Conservation (phyloP, 1,140 invertebrate genomes). For the Hesperophylax magnus region DNA sequence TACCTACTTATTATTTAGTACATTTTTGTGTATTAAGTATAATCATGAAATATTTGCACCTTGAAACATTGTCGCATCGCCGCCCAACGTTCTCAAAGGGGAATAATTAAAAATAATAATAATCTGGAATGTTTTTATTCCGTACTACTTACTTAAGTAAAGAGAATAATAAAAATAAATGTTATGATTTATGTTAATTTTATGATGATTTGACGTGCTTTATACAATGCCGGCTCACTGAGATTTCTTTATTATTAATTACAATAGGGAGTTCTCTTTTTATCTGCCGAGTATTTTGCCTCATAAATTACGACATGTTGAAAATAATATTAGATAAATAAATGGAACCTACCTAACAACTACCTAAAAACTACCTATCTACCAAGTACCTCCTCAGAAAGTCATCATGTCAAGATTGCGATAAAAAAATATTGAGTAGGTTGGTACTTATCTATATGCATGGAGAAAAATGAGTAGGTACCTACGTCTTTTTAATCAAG, state of each 20-base stretch:
- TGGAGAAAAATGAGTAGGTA: too few relatives aligned
- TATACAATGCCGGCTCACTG: constrained; percentile 11
- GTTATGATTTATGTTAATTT: constrained; percentile 12
- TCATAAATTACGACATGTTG: constrained; percentile 17
- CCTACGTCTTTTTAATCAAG: too few relatives aligned
- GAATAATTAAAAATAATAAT: background rate
- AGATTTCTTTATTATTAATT: constrained; percentile 36
- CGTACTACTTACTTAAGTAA: background rate
- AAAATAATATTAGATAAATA: background rate
- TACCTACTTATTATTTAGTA: too few relatives aligned
- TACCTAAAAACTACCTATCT: too few relatives aligned
- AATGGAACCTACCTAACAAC: too few relatives aligned
- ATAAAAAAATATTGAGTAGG: too few relatives aligned
- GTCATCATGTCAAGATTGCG: too few relatives aligned
- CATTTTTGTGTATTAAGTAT: too few relatives aligned
- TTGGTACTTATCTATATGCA: too few relatives aligned
- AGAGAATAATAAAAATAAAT: constrained; percentile 25
- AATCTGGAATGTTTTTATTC: background rate
- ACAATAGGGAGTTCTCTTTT: background rate
- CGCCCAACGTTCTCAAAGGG: background rate
- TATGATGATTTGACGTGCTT: constrained; percentile 28
- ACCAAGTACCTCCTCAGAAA: too few relatives aligned
- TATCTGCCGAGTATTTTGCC: background rate
- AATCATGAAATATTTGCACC: too few relatives aligned
- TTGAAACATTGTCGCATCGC: background rate